A percentile compares a stretch with the other conserved stretches of the same genome.
Conservation (phyloP, 2,888 invertebrate genomes). For the Tinea pellionella region DNA sequence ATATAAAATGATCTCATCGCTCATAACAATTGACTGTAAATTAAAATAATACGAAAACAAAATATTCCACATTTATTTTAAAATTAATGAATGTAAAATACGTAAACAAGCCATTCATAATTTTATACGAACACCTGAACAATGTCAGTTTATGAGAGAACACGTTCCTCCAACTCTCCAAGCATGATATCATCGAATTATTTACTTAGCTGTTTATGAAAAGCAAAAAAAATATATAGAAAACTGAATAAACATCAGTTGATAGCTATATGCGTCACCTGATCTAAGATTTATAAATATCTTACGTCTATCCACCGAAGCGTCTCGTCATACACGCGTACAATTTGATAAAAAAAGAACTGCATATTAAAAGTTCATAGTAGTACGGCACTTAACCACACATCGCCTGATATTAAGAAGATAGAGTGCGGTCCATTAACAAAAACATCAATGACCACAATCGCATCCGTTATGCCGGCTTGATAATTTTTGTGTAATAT, state of each 20-base stretch:
- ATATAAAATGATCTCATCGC: too few relatives aligned
- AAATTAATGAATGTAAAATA: conserved; percentile 7
- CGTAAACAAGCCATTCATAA: conserved; percentile 13
- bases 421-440: too few relatives aligned
- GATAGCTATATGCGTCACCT: background rate
- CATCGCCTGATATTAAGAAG: too few relatives aligned
- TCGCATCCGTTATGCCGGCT: too few relatives aligned
- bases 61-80: conserved; percentile 1
- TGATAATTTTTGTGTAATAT: too few relatives aligned
- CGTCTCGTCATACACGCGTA: too few relatives aligned
- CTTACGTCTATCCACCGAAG: background rate
- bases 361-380: too few relatives aligned
- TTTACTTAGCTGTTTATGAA: background rate
- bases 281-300: background rate
- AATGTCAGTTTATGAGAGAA: conserved; percentile 1
- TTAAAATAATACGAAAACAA: background rate
- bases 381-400: too few relatives aligned
- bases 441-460: too few relatives aligned
- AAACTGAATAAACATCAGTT: background rate
- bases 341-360: too few relatives aligned
- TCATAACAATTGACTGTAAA: background rate
- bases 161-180: background rate
- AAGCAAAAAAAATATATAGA: background rate
- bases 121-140: conserved; percentile 5
- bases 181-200: background rate